Evolutionary conservation across 2,113 vertebrate species (phyloP).

Genomic region (Cercocebus atys): DNA sequence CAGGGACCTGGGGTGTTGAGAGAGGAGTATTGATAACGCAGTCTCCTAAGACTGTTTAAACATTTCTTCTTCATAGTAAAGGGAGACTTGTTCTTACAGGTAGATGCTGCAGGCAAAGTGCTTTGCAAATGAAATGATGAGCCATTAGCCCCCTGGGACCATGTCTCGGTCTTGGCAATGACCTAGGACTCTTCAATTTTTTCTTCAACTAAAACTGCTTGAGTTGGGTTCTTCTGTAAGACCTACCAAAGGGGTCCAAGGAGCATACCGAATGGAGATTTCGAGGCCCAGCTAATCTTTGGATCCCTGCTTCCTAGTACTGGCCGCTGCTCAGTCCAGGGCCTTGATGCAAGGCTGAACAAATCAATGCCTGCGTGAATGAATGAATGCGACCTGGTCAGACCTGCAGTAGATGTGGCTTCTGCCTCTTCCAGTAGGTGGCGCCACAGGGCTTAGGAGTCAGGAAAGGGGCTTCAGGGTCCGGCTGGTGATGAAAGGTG

Average conservation of each 20-base stretch:
- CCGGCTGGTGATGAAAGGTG: background rate
- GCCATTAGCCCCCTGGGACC: background rate
- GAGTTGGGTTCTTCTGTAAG: background rate
- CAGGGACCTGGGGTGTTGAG: background rate
- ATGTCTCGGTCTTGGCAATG: background rate
- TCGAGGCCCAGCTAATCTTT: background rate
- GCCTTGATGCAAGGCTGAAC: background rate
- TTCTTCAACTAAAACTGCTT: background rate
- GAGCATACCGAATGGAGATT: background rate
- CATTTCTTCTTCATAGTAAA: background rate
- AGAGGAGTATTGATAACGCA: background rate
- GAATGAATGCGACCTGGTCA: background rate
- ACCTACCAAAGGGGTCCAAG: background rate
- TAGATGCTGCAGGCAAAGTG: background rate
- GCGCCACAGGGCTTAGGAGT: constrained; percentile 69
- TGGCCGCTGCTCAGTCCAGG: background rate
- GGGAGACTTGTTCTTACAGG: background rate
- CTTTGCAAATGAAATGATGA: background rate
- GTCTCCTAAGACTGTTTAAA: background rate
- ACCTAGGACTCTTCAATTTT: background rate
- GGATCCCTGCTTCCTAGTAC: background rate
- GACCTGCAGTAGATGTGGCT: background rate
- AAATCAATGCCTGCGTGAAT: background rate
- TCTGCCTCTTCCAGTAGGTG: constrained; percentile 78
- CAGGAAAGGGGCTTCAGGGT: constrained; percentile 35